These are phyloP conservation scores for Casuarius casuarius DNA, from an alignment of 2,113 vertebrate genomes.

Conservation along the genomic window DNA sequence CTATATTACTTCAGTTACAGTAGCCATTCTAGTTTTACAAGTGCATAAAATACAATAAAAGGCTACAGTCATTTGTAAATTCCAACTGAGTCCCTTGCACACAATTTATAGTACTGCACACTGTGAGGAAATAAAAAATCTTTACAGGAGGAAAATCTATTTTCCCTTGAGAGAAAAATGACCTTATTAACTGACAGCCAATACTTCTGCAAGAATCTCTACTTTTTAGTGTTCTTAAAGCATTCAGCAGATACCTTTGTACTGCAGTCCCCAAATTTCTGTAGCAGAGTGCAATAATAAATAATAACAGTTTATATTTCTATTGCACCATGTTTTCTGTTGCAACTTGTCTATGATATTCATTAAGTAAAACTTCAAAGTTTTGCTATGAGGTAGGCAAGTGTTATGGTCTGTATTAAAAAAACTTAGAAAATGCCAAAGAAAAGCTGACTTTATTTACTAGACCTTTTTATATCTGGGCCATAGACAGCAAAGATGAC, in stretches of 20 bases:
- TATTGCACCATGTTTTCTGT: not conserved
- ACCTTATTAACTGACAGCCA: slow-evolving; percentile 25
- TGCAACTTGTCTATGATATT: not conserved
- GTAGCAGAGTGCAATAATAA: not conserved
- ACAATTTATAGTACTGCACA: not conserved
- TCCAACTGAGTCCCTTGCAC: not conserved
- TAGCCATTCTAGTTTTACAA: slow-evolving; percentile 30
- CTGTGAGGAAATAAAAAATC: not conserved
- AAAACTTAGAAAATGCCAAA: not conserved
- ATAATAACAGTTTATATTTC: not conserved
- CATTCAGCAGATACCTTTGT: not conserved
- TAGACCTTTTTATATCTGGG: not conserved
- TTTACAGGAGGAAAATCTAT: slow-evolving; percentile 43
- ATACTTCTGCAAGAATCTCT: slow-evolving; percentile 1
- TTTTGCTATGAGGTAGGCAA: not conserved
- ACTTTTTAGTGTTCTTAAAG: not conserved
- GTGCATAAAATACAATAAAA: slow-evolving; percentile 49
- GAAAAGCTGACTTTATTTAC: not conserved
- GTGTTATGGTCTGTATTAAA: not conserved
- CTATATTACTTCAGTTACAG: not conserved
- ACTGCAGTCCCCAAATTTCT: not conserved
- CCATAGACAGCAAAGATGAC: not conserved
- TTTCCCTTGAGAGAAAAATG: slow-evolving; percentile 37
- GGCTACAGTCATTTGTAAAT: not conserved
- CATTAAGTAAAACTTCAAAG: not conserved